phyloP scores from a whole-genome alignment of 2,113 vertebrate genomes.

The Brachypodius melanocephalos region DNA sequence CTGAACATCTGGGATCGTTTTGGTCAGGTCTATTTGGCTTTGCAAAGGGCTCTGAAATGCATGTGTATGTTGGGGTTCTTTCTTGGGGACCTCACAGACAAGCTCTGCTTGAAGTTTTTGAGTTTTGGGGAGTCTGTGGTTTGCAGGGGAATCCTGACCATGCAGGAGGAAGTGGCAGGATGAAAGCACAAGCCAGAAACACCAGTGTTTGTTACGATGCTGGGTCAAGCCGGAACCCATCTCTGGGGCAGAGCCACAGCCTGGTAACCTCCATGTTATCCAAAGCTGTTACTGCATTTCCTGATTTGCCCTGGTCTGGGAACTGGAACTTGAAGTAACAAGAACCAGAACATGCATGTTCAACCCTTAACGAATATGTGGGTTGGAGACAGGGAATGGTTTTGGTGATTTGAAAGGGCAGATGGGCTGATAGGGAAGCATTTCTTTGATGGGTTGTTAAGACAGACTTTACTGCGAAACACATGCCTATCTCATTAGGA shows the following conservation, averaged over 20 bases:
- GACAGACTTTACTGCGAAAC: not conserved
- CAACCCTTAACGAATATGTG: not conserved
- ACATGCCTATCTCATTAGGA: not conserved
- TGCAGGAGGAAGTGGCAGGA: not conserved
- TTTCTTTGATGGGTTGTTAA: not conserved
- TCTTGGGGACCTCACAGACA: not conserved
- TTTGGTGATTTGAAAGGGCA: not conserved
- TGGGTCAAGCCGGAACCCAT: not conserved
- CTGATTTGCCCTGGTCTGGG: not conserved
- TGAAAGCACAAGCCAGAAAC: not conserved
- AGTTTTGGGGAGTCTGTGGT: not conserved
- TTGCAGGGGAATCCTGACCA: not conserved
- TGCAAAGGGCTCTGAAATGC: not conserved
- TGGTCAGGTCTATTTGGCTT: not conserved
- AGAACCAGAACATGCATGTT: not conserved
- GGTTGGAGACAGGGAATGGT: not conserved
- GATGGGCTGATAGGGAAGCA: not conserved
- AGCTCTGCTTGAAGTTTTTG: not conserved
- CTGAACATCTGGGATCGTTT: not conserved
- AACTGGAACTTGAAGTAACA: not conserved
- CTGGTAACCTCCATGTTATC: not conserved
- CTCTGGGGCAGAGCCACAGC: not conserved
- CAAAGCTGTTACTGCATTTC: not conserved
- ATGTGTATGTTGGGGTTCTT: not conserved
- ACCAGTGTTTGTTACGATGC: fast-evolving